Conservation (phyloP, 2,888 invertebrate species). For the Monoplex corrugatus region DNA sequence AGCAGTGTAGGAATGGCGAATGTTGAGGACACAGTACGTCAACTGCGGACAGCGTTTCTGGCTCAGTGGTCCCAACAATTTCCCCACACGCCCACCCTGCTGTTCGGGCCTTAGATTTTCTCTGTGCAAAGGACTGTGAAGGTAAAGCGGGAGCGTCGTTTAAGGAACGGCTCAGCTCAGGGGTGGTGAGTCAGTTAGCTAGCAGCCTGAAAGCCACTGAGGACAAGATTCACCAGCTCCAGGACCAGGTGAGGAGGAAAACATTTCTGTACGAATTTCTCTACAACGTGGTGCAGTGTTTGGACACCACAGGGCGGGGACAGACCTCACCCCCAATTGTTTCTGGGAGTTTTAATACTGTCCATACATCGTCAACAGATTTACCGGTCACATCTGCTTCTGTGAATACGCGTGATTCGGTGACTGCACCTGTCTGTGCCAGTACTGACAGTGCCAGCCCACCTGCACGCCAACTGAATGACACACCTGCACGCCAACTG, state of each 20-base stretch:
- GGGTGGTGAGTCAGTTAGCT: not conserved
- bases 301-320: not conserved
- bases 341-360: not conserved
- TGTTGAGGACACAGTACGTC: conserved; percentile 2
- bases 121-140: not conserved
- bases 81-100: not conserved
- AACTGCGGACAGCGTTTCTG: not conserved
- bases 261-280: not conserved
- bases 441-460: too few species aligned
- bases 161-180: not conserved
- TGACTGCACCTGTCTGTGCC: too few species aligned
- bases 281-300: not conserved
- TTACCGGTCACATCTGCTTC: too few species aligned
- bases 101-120: not conserved
- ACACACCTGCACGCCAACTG: too few species aligned
- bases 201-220: not conserved
- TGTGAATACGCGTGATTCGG: too few species aligned
- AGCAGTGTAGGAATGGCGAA: not conserved
- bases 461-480: too few species aligned
- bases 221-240: conserved; percentile 7
- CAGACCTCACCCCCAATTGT: not conserved
- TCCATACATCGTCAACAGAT: too few species aligned
- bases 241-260: conserved; percentile 28
- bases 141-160: not conserved
- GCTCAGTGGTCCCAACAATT: not conserved